Base-by-base conservation (phyloP, 1,140 invertebrate species). In the Drosophila watanabei region DNA sequence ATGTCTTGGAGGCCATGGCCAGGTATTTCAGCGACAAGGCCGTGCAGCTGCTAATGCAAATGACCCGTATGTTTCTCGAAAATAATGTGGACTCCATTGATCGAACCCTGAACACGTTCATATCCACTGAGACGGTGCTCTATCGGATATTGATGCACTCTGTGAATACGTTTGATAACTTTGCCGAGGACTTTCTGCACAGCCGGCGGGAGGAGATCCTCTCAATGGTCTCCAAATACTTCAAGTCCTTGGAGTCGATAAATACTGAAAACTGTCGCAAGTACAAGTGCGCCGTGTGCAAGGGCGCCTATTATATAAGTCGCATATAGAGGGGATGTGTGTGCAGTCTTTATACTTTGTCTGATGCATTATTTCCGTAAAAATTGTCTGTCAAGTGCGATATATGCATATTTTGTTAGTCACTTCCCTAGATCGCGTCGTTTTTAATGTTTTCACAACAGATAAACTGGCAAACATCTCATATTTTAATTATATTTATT, bases 101-200 rank as follows among this genome's bases (percentile, higher is more conserved):
- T 77, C 69, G 68, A 28, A 59, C 33, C 0, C 45, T 92, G 5
- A 75, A 87, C 9, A 87, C 91, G 10, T 92, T 91, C 43, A 79
- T 92, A 2, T 78, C 91, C 5, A 92, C 91, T 0, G 91, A 92
- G 43, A 73, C 80, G 20, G 82, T 92, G 5, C 62, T 92, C 5
- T 91, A 79, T 64, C 79, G 83, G 57, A 82, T 92, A 18, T 41
- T 90, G 35, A 81, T 80, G 80, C 75, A 84, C 60, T 80, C 77
- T 32, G 51, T 92, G 20, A 82, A 56, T 9, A 92, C 70, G 2
- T 92, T 90, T 57, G 62, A 82, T n/a, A 51, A 72, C 52, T 79
- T 79, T 45, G 64, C 57, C 2, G 69, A 58, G 10, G 91, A 91
- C 0, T 82, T 89, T 30, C 58, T 92, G 6, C 62, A 75, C 41